Conservation (phyloP, 2,888 invertebrate genomes). For the Autographa gamma region DNA sequence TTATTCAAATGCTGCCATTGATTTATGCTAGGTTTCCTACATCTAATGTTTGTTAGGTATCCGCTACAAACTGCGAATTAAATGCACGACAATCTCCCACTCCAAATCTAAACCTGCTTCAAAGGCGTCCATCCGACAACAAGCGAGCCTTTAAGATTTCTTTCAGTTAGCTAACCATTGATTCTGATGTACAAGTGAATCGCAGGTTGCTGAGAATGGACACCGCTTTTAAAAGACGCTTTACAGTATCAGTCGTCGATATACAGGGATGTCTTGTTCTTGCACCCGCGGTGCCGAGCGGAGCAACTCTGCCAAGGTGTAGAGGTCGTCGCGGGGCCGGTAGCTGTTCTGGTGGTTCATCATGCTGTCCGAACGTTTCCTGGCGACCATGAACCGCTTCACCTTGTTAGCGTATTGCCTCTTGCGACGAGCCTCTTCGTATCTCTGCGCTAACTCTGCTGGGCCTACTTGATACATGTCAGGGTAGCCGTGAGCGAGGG, state of each 20-base stretch:
- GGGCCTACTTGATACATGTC: slow-evolving; percentile 83
- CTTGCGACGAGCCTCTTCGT: slow-evolving; percentile 85
- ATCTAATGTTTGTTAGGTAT: slow-evolving; percentile 74
- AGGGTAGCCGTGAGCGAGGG: slow-evolving; percentile 79
- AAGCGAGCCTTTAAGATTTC: slow-evolving; percentile 51
- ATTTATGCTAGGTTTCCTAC: slow-evolving; percentile 67
- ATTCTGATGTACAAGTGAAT: slow-evolving; percentile 46
- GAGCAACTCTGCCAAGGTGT: slow-evolving; percentile 89
- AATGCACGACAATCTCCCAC: slow-evolving; percentile 82
- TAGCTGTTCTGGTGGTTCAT: slow-evolving; percentile 80
- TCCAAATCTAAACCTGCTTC: slow-evolving; percentile 66
- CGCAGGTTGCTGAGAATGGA: slow-evolving; percentile 64
- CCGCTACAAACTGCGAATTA: slow-evolving; percentile 83
- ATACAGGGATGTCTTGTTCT: slow-evolving; percentile 89
- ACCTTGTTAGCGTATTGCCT: slow-evolving; percentile 85
- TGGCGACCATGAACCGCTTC: slow-evolving; percentile 90
- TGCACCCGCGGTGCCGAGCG: slow-evolving; percentile 86
- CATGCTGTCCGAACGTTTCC: slow-evolving; percentile 85
- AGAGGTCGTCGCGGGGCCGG: slow-evolving; percentile 88
- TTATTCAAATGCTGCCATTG: slow-evolving; percentile 56
- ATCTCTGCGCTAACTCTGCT: slow-evolving; percentile 81
- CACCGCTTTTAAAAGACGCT: slow-evolving; percentile 62
- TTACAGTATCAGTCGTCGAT: slow-evolving; percentile 90
- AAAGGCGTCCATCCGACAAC: slow-evolving; percentile 65
- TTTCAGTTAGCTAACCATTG: slow-evolving; percentile 22